A percentile compares a stretch with the other conserved stretches of the same genome.
These are phyloP conservation scores for Meloe dianella DNA, from an alignment of 2,888 invertebrate species.

Conservation along the genomic window DNA sequence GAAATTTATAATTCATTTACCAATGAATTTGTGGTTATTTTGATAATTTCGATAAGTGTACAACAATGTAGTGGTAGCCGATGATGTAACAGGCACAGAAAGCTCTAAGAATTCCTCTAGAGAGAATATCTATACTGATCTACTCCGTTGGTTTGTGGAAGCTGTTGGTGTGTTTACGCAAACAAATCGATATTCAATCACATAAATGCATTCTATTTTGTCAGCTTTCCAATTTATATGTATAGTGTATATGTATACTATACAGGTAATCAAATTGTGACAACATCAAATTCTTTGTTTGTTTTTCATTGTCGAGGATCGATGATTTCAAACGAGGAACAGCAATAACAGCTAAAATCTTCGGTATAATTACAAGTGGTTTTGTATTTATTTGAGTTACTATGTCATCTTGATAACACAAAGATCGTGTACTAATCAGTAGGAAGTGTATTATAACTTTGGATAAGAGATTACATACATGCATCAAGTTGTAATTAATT, in stretches of 20 bases:
- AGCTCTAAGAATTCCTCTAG: constrained; percentile 11
- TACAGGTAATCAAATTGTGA: constrained; percentile 47
- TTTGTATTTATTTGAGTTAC: background rate
- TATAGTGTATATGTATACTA: constrained; percentile 15
- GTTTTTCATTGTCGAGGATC: constrained; percentile 23
- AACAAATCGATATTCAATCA: constrained; percentile 56
- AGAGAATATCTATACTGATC: constrained; percentile 7
- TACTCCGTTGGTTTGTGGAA: constrained; percentile 6
- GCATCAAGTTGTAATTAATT: constrained; percentile 13
- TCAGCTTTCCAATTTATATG: constrained; percentile 37
- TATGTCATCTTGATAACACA: constrained; percentile 1
- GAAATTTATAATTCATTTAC: background rate
- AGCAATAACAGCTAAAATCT: background rate
- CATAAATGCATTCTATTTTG: constrained; percentile 52
- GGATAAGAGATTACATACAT: constrained; percentile 2
- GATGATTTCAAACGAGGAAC: background rate
- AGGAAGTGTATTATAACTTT: background rate
- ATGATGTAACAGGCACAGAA: background rate
- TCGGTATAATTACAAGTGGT: background rate
- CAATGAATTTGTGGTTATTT: background rate
- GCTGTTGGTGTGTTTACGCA: constrained; percentile 46
- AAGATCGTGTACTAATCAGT: background rate
- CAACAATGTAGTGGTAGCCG: background rate
- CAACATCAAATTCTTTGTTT: constrained; percentile 42
- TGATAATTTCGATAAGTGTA: background rate